A percentile compares a stretch with the other conserved stretches of the same genome.
Evolutionary conservation across 2,888 invertebrate genomes (phyloP).

Genomic region (Abrostola triplasia): DNA sequence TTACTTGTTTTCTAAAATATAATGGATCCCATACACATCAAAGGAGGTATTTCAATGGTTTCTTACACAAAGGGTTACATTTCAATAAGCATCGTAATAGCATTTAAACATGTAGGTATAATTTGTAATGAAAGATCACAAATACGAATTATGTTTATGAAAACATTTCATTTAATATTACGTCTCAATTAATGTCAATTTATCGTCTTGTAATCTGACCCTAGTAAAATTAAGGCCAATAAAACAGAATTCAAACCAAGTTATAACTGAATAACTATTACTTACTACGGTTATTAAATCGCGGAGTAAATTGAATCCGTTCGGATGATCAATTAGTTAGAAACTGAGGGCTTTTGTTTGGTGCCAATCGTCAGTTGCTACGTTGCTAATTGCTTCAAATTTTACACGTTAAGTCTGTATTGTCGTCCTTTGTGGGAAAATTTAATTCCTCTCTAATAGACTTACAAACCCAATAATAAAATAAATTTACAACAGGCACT

Average conservation of each 20-base stretch:
- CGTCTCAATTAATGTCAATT: too few species aligned
- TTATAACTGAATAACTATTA: not conserved
- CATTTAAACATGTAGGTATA: too few species aligned
- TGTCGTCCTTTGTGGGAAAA: constrained; percentile 1
- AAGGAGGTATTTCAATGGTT: too few species aligned
- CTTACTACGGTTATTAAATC: constrained; percentile 11
- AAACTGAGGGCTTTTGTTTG: constrained; percentile 7
- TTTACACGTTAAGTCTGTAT: not conserved
- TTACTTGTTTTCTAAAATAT: too few species aligned
- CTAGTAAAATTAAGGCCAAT: not conserved
- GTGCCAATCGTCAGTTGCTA: constrained; percentile 5
- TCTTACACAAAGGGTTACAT: too few species aligned
- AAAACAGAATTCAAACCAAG: not conserved
- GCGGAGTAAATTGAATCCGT: constrained; percentile 8
- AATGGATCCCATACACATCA: too few species aligned
- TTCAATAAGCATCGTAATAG: too few species aligned
- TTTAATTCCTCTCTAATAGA: constrained; percentile 5
- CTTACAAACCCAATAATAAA: not conserved
- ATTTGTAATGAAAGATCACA: too few species aligned
- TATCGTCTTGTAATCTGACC: too few species aligned
- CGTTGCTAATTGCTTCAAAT: not conserved
- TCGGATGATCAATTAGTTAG: constrained; percentile 14
- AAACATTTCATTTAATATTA: too few species aligned
- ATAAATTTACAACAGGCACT: not conserved
- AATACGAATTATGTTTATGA: too few species aligned